Evolutionary conservation across 2,888 invertebrate genomes (phyloP), one percentile per base, ranked within the genome.

Genomic region (Ctenicera cuprea): DNA sequence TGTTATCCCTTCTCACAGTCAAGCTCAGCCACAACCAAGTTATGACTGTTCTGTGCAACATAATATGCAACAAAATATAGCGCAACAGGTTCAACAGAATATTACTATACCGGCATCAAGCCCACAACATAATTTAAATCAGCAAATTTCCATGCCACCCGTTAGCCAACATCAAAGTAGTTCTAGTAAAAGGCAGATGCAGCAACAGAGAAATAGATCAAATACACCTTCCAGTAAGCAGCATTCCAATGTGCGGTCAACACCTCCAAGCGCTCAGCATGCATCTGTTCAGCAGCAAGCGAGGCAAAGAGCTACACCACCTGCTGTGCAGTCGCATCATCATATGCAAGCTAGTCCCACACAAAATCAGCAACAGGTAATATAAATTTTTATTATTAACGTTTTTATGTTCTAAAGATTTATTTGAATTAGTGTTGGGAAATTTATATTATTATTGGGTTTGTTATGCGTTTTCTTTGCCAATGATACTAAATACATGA

Each of bases 31-130:
- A 38, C 83, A 82, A 70, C 79, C 86, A 12, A 89, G 88, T 66
- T 92, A 91, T 78, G 92, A 92, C 72, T 95, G 94, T 82, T 92
- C 94, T n/a, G 92, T 94, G 89, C 90, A 93, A 73, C 92, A 93
- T 83, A 93, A 92, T 81, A 89, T 91, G 77, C 88, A 88, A 57
- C 86, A 85, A 45, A 82, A 80, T 61, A 75, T 83, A 75, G 89
- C 89, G 81, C 87, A 87, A 68, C 86, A 87, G 38, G 76, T 77
- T 62, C 79, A 73, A 43, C 82, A 82, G 61, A 82, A 81, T 26
- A 69, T 61, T 64, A 79, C 80, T 5, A 87, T 86, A 57, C 90
- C 89, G 2, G 87, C 88, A 45, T 87, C 89, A 5, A 87, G 89
- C 81, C 88, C 89, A 0, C 88, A 88, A 73, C 88, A 86, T 82